Percentiles rank a stretch among this genome's conserved stretches.
These are phyloP conservation scores for Callosobruchus maculatus DNA, from an alignment of 2,888 invertebrate genomes.

Conservation along the genomic window DNA sequence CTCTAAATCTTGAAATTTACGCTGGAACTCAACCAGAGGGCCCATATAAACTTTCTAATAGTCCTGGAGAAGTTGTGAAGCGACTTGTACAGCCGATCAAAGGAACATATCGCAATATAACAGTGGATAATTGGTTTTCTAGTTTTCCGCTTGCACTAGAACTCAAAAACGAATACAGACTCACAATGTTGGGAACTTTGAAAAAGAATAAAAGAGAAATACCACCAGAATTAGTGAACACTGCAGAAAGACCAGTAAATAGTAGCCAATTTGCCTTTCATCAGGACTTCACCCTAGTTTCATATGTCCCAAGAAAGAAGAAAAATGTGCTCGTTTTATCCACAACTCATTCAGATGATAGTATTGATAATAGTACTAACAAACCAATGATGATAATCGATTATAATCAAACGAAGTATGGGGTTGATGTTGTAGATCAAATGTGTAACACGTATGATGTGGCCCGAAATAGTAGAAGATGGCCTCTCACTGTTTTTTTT, in stretches of 20 bases:
- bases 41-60: too few species aligned
- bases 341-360: conserved; percentile 3
- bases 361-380: not conserved
- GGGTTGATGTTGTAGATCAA: too few species aligned
- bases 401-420: too few species aligned
- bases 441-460: too few species aligned
- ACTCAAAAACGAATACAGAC: not conserved
- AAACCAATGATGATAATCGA: too few species aligned
- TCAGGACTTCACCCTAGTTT: conserved; percentile 4
- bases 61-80: not conserved
- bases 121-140: conserved; percentile 4
- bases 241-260: not conserved
- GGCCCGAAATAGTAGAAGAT: too few species aligned
- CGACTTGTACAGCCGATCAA: not conserved
- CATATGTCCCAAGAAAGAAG: conserved; percentile 7
- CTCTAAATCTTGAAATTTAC: too few species aligned
- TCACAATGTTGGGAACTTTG: conserved; percentile 1
- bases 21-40: too few species aligned
- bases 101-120: conserved; percentile 3
- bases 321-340: conserved; percentile 3
- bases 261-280: conserved; percentile 4
- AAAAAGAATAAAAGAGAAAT: conserved; percentile 7
- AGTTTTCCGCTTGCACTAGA: conserved; percentile 1
- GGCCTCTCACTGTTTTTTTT: too few species aligned
- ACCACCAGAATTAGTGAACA: not conserved